Percentiles rank a stretch among this genome's conserved stretches.
Conservation (phyloP, 2,113 vertebrate genomes). For the Ornithorhynchus anatinus region DNA sequence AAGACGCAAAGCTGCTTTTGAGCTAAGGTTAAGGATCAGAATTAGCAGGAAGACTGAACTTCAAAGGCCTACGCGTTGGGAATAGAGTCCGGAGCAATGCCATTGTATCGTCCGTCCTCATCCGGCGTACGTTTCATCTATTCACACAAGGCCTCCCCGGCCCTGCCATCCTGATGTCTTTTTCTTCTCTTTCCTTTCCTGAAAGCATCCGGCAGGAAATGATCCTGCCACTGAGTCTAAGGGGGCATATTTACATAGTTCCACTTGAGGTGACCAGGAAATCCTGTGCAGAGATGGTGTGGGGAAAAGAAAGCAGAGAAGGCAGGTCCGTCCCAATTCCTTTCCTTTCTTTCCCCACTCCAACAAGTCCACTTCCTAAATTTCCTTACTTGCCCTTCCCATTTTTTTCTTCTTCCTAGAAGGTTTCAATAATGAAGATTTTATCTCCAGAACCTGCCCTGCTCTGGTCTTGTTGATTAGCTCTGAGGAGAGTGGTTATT, state of each 20-base stretch:
- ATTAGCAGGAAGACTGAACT: background rate
- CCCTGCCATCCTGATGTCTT: constrained; percentile 27
- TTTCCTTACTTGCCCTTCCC: background rate
- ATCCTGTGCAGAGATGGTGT: constrained; percentile 55
- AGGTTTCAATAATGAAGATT: constrained; percentile 18
- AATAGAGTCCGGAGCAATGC: constrained; percentile 28
- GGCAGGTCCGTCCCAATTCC: constrained; percentile 18
- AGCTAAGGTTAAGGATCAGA: background rate
- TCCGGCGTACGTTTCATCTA: constrained; percentile 46
- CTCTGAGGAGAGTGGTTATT: background rate
- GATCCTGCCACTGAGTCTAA: constrained; percentile 61
- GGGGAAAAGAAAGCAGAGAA: constrained; percentile 39
- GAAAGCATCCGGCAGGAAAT: constrained; percentile 57
- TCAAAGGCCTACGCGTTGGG: constrained; percentile 4
- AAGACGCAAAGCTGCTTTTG: background rate
- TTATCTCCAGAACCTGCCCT: constrained; percentile 22
- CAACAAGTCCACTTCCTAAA: constrained; percentile 51
- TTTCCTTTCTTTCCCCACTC: constrained; percentile 4
- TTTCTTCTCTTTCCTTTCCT: constrained; percentile 54
- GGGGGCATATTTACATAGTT: constrained; percentile 60
- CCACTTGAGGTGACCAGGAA: constrained; percentile 58
- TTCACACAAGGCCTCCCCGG: constrained; percentile 48
- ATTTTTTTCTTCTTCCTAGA: background rate
- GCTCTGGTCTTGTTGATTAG: background rate
- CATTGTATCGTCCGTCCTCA: constrained; percentile 33